A percentile compares a stretch with the other conserved stretches of the same genome.
These are phyloP conservation scores for Psephotus haematonotus DNA, from an alignment of 2,113 vertebrate species.

Conservation along the genomic window DNA sequence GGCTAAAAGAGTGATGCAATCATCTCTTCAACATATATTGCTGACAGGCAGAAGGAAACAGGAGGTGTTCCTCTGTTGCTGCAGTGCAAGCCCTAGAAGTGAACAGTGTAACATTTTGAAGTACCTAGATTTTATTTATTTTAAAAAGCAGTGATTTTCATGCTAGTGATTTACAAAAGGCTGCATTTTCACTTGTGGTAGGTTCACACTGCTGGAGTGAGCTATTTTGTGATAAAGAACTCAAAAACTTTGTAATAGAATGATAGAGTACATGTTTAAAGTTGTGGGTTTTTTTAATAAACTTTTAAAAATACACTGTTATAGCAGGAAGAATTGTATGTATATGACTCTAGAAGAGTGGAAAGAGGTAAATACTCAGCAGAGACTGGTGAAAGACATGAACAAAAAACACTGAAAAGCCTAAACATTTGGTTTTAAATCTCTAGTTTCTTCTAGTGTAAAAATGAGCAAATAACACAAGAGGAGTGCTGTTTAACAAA, in stretches of 20 bases:
- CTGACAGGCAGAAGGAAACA: neutral
- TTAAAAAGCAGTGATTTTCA: neutral
- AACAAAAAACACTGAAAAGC: neutral
- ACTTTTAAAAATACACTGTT: neutral
- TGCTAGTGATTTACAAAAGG: neutral
- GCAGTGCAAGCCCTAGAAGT: neutral
- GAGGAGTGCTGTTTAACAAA: neutral
- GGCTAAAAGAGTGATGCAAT: neutral
- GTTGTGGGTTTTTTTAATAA: neutral
- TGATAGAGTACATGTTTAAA: fast-evolving
- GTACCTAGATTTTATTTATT: neutral
- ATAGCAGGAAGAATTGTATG: fast-evolving
- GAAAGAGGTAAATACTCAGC: neutral
- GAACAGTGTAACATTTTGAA: neutral
- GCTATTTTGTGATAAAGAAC: neutral
- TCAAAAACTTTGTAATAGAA: neutral
- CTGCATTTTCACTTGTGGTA: neutral
- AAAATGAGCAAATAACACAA: neutral
- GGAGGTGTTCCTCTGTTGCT: neutral
- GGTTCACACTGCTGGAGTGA: neutral
- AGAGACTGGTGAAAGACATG: neutral
- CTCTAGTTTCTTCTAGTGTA: neutral
- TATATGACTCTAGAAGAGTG: neutral
- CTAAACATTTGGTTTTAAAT: neutral
- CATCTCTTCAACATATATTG: neutral